Evolutionary conservation across 2,113 vertebrate genomes (phyloP).

Genomic region (Clarias batrachus): DNA sequence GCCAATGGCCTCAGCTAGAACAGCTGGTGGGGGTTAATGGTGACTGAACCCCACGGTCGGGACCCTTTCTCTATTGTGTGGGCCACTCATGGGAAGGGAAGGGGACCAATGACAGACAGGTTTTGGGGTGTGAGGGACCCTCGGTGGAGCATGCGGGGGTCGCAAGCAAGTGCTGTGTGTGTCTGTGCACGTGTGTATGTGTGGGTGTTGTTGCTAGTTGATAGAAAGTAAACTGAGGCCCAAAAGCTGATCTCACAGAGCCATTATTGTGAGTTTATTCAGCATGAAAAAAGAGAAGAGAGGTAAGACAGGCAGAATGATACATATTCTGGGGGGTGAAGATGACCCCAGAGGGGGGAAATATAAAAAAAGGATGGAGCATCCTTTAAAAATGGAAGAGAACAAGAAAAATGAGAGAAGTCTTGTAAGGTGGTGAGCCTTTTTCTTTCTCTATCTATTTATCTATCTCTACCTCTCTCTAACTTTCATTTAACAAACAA

Average conservation of each 20-base stretch:
- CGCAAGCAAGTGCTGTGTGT: constrained; percentile 65
- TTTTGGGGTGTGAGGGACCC: constrained; percentile 93
- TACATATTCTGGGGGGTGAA: background rate
- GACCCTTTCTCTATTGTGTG: constrained; percentile 99
- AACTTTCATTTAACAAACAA: constrained; percentile 17
- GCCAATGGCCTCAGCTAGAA: constrained; percentile 99
- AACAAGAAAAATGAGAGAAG: background rate
- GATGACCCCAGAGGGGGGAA: background rate
- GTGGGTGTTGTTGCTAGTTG: background rate
- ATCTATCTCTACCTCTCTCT: constrained; percentile 15
- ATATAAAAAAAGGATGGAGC: background rate
- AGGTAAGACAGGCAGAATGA: background rate
- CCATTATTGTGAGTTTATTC: constrained; percentile 40
- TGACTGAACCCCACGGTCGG: constrained; percentile 98
- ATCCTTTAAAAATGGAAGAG: background rate
- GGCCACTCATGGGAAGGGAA: constrained; percentile 99
- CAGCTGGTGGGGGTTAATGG: constrained; percentile 99
- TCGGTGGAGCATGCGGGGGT: constrained; percentile 90
- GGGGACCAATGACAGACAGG: constrained; percentile 98
- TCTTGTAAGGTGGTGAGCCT: background rate
- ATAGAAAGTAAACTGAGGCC: constrained; percentile 17
- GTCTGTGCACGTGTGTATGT: constrained; percentile 19
- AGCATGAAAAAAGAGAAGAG: constrained; percentile 1
- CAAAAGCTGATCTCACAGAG: constrained; percentile 13
- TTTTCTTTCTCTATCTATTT: background rate